Conservation (phyloP, 2,888 invertebrate species). For the Eilema depressum region DNA sequence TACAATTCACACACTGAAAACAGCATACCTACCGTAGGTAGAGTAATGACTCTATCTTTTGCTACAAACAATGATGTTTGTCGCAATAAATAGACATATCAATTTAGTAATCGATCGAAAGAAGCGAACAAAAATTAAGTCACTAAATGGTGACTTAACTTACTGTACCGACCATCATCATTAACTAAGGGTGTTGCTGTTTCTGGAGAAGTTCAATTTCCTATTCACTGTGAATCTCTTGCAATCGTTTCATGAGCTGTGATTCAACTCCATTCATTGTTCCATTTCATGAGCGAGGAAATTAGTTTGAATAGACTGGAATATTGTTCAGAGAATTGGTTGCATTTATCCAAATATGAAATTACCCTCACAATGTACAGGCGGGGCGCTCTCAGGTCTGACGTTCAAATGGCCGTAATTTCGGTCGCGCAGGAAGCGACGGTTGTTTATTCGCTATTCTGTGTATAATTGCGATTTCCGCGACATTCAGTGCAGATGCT, state of each 20-base stretch:
- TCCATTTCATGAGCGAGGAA: not conserved
- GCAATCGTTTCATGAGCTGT: not conserved
- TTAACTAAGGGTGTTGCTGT: too few species aligned
- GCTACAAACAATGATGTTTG: too few species aligned
- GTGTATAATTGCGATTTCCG: constrained; percentile 41
- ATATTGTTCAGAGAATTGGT: not conserved
- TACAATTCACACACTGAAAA: too few species aligned
- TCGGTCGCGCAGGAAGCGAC: constrained; percentile 35
- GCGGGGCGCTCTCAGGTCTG: constrained; percentile 15
- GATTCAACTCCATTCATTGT: not conserved
- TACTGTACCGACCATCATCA: too few species aligned
- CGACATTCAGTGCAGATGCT: constrained; percentile 14
- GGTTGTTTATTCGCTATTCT: constrained; percentile 33
- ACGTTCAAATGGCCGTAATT: constrained; percentile 27
- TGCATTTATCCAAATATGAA: constrained; percentile 13
- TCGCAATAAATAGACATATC: too few species aligned
- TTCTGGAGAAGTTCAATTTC: not conserved
- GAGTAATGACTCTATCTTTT: too few species aligned
- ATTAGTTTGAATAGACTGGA: not conserved
- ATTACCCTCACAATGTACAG: constrained; percentile 3
- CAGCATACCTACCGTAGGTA: too few species aligned
- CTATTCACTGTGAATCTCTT: not conserved
- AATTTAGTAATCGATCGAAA: too few species aligned
- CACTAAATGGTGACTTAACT: too few species aligned
- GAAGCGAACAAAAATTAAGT: too few species aligned